These are phyloP conservation scores for Cichlasoma orientale DNA, from an alignment of 2,797 vertebrate species.

Conservation along the genomic window DNA sequence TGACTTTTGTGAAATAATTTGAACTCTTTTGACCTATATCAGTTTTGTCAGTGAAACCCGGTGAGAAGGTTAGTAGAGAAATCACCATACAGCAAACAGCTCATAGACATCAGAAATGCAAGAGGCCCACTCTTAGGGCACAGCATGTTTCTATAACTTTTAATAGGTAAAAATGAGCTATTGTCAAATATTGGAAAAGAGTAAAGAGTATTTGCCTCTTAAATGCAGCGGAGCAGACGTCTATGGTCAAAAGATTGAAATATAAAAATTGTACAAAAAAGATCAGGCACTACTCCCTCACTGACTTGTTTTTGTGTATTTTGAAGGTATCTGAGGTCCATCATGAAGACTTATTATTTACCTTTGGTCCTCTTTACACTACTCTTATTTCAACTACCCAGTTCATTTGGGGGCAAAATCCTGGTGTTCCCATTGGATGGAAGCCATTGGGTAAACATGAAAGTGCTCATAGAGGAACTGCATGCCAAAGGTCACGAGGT, in stretches of 20 bases:
- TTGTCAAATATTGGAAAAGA: not conserved
- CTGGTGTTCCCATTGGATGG: slow-evolving; percentile 74
- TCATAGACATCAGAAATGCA: not conserved
- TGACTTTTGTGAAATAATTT: not conserved
- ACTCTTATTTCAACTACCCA: slow-evolving; percentile 32
- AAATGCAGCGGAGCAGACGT: not conserved
- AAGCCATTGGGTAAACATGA: slow-evolving; percentile 80
- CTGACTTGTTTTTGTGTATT: slow-evolving; percentile 29
- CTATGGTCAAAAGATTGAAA: not conserved
- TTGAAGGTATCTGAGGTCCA: slow-evolving; percentile 24
- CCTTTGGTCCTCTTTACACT: slow-evolving; percentile 37
- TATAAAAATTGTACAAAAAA: not conserved
- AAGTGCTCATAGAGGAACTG: slow-evolving; percentile 67
- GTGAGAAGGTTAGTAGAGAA: not conserved
- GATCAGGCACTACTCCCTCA: not conserved
- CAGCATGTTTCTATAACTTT: not conserved
- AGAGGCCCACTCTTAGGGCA: not conserved
- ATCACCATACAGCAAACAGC: not conserved
- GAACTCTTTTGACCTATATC: not conserved
- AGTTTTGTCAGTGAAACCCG: not conserved
- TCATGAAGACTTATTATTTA: slow-evolving; percentile 21
- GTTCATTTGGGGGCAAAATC: slow-evolving; percentile 52
- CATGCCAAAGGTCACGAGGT: slow-evolving; percentile 64
- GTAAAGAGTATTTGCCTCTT: not conserved
- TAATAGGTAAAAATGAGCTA: not conserved